phyloP scores from a whole-genome alignment of 2,888 invertebrate genomes.

The Scaptomyza polygonia region DNA sequence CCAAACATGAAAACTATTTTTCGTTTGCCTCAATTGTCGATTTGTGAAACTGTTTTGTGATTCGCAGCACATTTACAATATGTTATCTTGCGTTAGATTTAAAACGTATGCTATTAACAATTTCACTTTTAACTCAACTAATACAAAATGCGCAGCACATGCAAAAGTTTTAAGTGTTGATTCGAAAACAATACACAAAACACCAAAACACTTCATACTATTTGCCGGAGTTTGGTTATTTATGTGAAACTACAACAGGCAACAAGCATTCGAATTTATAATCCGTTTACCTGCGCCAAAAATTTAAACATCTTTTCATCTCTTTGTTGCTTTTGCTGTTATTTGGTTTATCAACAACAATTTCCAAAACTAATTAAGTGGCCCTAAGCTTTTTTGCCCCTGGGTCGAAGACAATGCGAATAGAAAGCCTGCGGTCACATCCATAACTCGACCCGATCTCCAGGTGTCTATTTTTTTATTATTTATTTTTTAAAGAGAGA shows the following conservation, averaged over 20 bases:
- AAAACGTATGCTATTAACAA: conserved; percentile 30
- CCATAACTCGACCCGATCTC: conserved; percentile 54
- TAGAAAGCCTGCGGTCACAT: conserved; percentile 71
- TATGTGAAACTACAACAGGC: conserved; percentile 50
- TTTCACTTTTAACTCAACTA: conserved; percentile 58
- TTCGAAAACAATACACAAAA: conserved; percentile 21
- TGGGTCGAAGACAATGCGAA: conserved; percentile 53
- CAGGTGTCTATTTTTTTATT: conserved; percentile 38
- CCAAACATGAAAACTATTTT: too few relatives aligned
- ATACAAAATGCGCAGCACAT: conserved; percentile 62
- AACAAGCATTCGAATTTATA: conserved; percentile 32
- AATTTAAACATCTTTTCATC: conserved; percentile 2
- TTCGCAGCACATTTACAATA: conserved; percentile 49
- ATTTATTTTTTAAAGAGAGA: conserved; percentile 8
- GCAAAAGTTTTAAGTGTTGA: conserved; percentile 45
- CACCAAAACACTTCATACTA: conserved; percentile 28
- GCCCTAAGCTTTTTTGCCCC: conserved; percentile 36
- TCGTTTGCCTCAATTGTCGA: background rate
- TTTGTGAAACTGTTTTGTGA: conserved; percentile 35
- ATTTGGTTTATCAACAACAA: conserved; percentile 28
- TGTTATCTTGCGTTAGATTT: conserved; percentile 36
- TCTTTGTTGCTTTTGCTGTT: conserved; percentile 2
- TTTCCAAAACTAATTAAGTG: conserved; percentile 69
- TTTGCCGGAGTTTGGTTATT: conserved; percentile 44
- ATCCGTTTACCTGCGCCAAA: conserved; percentile 74